Evolutionary conservation across 1,140 invertebrate species (phyloP).

Genomic region (Stenopsyche tienmushanensis): DNA sequence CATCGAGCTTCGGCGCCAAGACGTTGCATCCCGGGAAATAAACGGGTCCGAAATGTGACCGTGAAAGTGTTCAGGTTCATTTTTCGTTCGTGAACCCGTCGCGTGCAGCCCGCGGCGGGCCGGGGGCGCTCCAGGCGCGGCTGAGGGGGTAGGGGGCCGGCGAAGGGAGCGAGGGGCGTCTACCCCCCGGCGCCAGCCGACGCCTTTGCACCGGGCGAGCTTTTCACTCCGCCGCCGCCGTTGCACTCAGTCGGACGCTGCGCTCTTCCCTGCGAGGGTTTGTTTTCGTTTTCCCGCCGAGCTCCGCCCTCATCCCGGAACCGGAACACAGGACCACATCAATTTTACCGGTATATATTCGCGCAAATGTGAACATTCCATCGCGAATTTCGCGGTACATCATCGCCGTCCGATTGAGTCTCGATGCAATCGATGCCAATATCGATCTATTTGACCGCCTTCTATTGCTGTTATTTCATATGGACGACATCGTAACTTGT

Average conservation of each 20-base stretch:
- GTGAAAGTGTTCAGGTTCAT: not conserved
- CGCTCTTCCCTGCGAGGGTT: not conserved
- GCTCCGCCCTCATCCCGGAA: not conserved
- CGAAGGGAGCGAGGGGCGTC: too few species aligned
- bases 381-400: not conserved
- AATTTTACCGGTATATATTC: not conserved
- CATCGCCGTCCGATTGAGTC: not conserved
- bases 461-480: too few species aligned
- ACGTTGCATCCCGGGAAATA: not conserved
- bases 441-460: too few species aligned
- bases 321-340: not conserved
- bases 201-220: not conserved
- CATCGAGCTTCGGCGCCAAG: too few species aligned
- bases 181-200: not conserved
- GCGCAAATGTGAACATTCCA: not conserved
- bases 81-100: not conserved
- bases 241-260: not conserved
- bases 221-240: not conserved
- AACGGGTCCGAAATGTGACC: not conserved
- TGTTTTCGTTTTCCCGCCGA: not conserved
- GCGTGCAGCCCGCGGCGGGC: too few species aligned
- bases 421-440: too few species aligned
- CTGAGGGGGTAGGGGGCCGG: not conserved
- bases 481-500: too few species aligned
- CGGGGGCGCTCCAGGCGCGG: too few species aligned